These are phyloP conservation scores for Jordanella pulchra DNA, from an alignment of 2,797 vertebrate genomes.

Conservation along the genomic window DNA sequence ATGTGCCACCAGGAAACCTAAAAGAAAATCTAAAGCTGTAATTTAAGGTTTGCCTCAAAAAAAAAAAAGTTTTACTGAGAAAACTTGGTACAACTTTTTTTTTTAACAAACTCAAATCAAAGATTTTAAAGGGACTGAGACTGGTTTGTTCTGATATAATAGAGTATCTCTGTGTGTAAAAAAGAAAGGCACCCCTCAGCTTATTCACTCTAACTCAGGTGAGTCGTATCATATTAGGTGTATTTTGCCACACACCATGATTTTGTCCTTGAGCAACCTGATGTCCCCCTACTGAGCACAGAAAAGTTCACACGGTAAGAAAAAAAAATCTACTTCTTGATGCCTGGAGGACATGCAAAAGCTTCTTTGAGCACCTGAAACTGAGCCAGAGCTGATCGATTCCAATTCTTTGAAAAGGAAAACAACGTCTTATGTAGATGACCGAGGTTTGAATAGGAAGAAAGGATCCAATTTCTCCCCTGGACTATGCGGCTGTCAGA, in stretches of 20 bases:
- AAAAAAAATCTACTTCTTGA: slow-evolving; percentile 34
- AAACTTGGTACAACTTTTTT: slow-evolving; percentile 3
- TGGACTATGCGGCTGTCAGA: slow-evolving; percentile 71
- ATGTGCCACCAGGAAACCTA: neutral
- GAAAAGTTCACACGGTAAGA: slow-evolving; percentile 52
- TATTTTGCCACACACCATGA: slow-evolving; percentile 31
- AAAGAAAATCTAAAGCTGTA: neutral
- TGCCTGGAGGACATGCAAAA: slow-evolving; percentile 46
- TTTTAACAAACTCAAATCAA: neutral
- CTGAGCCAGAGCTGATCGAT: slow-evolving; percentile 70
- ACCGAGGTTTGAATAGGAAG: slow-evolving; percentile 66
- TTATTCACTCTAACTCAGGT: slow-evolving; percentile 20
- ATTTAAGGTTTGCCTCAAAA: neutral
- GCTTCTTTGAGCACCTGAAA: slow-evolving; percentile 64
- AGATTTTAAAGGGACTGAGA: neutral
- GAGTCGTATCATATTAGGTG: slow-evolving; percentile 25
- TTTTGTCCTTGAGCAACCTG: slow-evolving; percentile 48
- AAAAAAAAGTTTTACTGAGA: neutral
- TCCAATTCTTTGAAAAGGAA: slow-evolving; percentile 57
- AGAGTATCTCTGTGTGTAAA: neutral
- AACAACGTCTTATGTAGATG: slow-evolving; percentile 70
- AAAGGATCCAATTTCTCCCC: slow-evolving; percentile 76
- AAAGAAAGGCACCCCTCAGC: neutral
- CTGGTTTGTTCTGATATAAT: slow-evolving; percentile 1
- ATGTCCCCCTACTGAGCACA: slow-evolving; percentile 36